A percentile compares a stretch with the other conserved stretches of the same genome.
These are phyloP conservation scores for Edolisoma coerulescens DNA, from an alignment of 2,113 vertebrate genomes.

Conservation along the genomic window DNA sequence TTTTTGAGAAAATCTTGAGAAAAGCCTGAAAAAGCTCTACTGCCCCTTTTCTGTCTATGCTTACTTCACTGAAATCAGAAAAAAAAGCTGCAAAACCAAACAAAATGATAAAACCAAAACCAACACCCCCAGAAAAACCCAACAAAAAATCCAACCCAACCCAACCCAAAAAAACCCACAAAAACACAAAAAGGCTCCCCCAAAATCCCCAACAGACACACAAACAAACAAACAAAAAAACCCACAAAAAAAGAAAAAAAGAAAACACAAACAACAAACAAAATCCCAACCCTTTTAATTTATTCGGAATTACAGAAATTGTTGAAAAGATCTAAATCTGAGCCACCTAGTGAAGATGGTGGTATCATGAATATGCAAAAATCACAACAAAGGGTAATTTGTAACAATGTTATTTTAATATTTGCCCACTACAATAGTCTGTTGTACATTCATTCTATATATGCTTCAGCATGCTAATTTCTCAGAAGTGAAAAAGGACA, in stretches of 20 bases:
- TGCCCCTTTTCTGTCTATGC: neutral
- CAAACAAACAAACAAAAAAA: neutral
- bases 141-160: neutral
- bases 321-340: neutral
- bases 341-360: neutral
- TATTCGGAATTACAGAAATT: neutral
- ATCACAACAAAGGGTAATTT: neutral
- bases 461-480: neutral
- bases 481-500: neutral
- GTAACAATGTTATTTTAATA: neutral
- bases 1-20: neutral
- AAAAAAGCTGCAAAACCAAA: neutral
- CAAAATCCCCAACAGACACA: neutral
- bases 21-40: neutral
- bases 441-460: neutral
- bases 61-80: neutral
- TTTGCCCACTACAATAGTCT: neutral
- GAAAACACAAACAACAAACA: neutral
- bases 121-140: neutral
- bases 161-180: neutral
- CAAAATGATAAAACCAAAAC: neutral
- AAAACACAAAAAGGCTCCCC: rapidly evolving
- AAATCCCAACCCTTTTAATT: rapidly evolving
- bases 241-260: rapidly evolving
- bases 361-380: neutral